Evolutionary conservation across 37 sponge, comb jelly and placozoan genomes (phyloP), one percentile per base, ranked within the genome.

Genomic region (Crambe crambe): DNA sequence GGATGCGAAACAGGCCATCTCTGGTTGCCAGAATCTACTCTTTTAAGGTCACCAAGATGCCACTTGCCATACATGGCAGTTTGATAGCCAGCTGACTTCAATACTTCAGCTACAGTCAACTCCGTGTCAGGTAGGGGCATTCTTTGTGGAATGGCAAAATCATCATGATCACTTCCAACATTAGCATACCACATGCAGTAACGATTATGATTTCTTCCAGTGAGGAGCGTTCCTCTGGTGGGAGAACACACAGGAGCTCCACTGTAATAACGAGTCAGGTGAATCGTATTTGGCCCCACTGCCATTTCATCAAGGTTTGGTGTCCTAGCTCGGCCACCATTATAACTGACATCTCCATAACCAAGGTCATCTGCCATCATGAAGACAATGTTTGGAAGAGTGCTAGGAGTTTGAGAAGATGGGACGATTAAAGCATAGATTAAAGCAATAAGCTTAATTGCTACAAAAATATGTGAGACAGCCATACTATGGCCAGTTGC

Each of bases 21-120:
- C 43, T 57, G 35, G 21, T 41, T 25, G 0, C 64, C 56, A 18
- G 22, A 23, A 30, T 71, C 71, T 5, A 89, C 56, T 5, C 27
- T 17, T 43, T 72, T 84, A 15, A 80, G 35, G 59, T 75, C 84
- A 39, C 90, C 90, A 39, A 90, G 82, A 40, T 90, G 90, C 90
- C 90, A 90, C 43, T 90, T 90, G 5, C 90, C 90, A 81, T 85
- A 90, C 42, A 85, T 36, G 6, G 76, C 85, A 21, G 90, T 85
- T 20, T 32, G 20, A 69, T 90, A 90, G 0, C 85, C 85, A 23
- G 63, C 47, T 31, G 79, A n/a, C n/a, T 78, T 39, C 0, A 85
- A 42, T 25, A 85, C 67, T 40, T 90, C 86, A 3, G 86, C 81
- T 6, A 90, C 76, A 31, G 90, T 90, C 30, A 80, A 40, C 40